Conservation (phyloP, 2,113 vertebrate genomes). For the Pseudorasbora parva region DNA sequence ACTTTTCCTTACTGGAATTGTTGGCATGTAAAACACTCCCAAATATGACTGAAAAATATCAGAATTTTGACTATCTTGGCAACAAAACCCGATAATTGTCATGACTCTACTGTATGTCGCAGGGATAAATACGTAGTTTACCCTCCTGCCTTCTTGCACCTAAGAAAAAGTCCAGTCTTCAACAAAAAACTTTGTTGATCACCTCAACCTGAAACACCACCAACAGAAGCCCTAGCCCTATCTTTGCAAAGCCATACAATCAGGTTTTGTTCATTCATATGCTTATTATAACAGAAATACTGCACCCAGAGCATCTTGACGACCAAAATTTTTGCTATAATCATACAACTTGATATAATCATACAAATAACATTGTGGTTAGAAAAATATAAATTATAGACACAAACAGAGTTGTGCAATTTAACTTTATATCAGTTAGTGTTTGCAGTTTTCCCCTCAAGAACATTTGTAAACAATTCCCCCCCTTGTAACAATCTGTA, state of each 20-base stretch:
- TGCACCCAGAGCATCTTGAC: no score
- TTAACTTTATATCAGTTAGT: neutral
- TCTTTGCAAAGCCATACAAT: neutral
- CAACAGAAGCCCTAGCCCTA: neutral
- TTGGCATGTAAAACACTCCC: neutral
- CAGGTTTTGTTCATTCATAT: neutral
- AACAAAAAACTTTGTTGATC: neutral
- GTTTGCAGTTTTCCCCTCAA: neutral
- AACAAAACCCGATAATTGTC: neutral
- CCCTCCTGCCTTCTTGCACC: no score
- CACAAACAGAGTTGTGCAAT: neutral
- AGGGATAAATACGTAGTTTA: neutral
- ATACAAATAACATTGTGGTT: neutral
- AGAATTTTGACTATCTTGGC: neutral
- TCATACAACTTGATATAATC: neutral
- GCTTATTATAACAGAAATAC: constrained; percentile 5
- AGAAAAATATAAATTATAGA: neutral
- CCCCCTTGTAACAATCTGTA: no score
- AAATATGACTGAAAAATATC: neutral
- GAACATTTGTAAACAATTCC: no score
- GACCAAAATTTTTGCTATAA: neutral
- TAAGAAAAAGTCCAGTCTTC: neutral
- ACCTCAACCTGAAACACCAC: neutral
- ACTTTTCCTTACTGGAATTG: neutral
- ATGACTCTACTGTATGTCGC: neutral